Evolutionary conservation across 2,797 vertebrate species (phyloP).

Genomic region (Acanthurus lineatus): DNA sequence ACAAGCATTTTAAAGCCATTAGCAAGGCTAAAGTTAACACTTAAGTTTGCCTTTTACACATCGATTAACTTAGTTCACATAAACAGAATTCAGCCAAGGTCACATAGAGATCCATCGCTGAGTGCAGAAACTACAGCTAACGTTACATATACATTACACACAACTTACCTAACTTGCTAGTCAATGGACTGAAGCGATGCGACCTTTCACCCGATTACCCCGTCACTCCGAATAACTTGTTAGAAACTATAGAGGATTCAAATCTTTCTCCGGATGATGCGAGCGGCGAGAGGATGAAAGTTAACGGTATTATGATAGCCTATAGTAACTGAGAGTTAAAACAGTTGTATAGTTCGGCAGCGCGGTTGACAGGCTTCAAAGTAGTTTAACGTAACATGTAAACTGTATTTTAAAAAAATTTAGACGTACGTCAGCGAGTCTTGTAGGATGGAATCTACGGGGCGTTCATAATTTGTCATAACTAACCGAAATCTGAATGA

Average conservation of each 20-base stretch:
- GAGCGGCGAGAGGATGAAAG: not conserved
- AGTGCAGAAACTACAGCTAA: not conserved
- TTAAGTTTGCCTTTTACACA: not conserved
- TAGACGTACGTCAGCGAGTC: constrained; percentile 35
- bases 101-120: not conserved
- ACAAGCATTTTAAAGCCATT: too few relatives aligned
- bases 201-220: constrained; percentile 75
- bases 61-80: too few relatives aligned
- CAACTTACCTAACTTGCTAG: constrained; percentile 72
- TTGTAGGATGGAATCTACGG: not conserved
- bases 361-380: constrained; percentile 17
- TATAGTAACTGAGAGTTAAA: constrained; percentile 28
- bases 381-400: not conserved
- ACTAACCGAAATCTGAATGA: constrained; percentile 9
- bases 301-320: not conserved
- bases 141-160: too few relatives aligned
- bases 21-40: not conserved
- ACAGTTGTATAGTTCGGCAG: constrained; percentile 39
- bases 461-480: constrained; percentile 10
- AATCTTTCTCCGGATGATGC: constrained; percentile 6
- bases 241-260: not conserved
- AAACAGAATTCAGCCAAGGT: not conserved
- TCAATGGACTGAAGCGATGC: constrained; percentile 45
- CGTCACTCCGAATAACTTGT: constrained; percentile 18
- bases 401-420: not conserved